Evolutionary conservation across 2,797 vertebrate genomes (phyloP).

Genomic region (Microctenopoma stevenorrisi): DNA sequence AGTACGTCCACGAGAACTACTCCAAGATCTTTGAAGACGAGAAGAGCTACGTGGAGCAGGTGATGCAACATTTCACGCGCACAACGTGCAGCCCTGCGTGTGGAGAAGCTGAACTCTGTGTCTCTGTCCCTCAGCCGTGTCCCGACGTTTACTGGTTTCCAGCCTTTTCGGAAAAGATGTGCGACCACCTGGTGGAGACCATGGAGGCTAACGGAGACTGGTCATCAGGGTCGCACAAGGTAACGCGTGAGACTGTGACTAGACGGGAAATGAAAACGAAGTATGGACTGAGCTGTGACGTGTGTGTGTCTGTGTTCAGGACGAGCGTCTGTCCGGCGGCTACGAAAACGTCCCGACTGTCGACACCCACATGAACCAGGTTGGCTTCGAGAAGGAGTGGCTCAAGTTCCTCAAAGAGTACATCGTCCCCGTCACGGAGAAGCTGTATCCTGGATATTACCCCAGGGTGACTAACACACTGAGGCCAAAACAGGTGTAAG

Average conservation of each 20-base stretch:
- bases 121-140: slow-evolving; percentile 76
- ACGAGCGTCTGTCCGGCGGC: slow-evolving; percentile 87
- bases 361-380: slow-evolving; percentile 93
- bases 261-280: neutral
- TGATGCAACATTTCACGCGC: slow-evolving; percentile 51
- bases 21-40: slow-evolving; percentile 85
- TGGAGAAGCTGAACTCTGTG: neutral
- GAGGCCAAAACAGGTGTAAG: no score
- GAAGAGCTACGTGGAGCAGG: slow-evolving; percentile 82
- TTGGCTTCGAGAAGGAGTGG: slow-evolving; percentile 90
- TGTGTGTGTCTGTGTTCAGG: slow-evolving; percentile 68
- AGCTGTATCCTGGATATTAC: slow-evolving; percentile 89
- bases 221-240: slow-evolving; percentile 87
- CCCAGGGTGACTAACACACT: slow-evolving; percentile 75
- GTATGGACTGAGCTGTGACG: no score
- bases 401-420: slow-evolving; percentile 89
- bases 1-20: slow-evolving; percentile 89
- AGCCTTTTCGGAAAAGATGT: slow-evolving; percentile 88
- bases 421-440: slow-evolving; percentile 87
- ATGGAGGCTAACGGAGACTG: slow-evolving; percentile 85
- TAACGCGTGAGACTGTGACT: slow-evolving; percentile 25
- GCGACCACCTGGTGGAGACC: slow-evolving; percentile 89
- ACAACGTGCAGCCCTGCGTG: no score
- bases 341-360: slow-evolving; percentile 92
- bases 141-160: slow-evolving; percentile 95